Evolutionary conservation across 2,113 vertebrate species (phyloP), one percentile per base, ranked within the genome.

Genomic region (Tamias sibiricus): DNA sequence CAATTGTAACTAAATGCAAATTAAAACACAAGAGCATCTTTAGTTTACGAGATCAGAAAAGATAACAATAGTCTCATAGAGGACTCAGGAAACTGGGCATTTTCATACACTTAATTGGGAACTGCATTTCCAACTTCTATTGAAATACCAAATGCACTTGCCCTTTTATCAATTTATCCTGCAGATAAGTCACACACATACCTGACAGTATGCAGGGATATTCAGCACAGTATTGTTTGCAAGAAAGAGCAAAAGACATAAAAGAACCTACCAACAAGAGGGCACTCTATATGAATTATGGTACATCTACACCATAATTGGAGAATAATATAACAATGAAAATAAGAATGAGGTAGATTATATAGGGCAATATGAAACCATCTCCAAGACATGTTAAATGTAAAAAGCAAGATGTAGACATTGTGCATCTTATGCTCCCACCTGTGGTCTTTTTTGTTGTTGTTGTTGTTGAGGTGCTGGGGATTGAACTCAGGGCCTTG

Each of bases 321-420:
- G 35, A 74, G 11, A 14, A 88, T 49, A 64, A 74, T 47, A 49
- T 32, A 52, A 54, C 30, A 75, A 42, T 62, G 82, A 59, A 42
- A 77, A 84, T 59, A 71, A 49, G 35, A 75, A 93, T 89, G 77
- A 95, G 79, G 57, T 86, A 94, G 66, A 92, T 62, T 57, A 92
- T 75, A 85, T 0, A 89, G 72, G n/a, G 22, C 77, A 72, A 88
- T 10, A 59, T 0, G 40, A 40, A 93, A 30, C 47, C 30, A 69
- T 68, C 71, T 88, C 35, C 40, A 89, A 80, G 54, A 94, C 54
- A 91, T 49, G 62, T 32, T 68, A 52, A 47, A 42, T 42, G 71
- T 28, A 44, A 68, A 59, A 80, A 62, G 57, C 44, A 82, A 69
- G 49, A 19, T n/a, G 22, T 26, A 52, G 26, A 69, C 20, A 71